Base-by-base conservation (phyloP, 2,888 invertebrate genomes). In the Thecocarcelia acutangulata region DNA sequence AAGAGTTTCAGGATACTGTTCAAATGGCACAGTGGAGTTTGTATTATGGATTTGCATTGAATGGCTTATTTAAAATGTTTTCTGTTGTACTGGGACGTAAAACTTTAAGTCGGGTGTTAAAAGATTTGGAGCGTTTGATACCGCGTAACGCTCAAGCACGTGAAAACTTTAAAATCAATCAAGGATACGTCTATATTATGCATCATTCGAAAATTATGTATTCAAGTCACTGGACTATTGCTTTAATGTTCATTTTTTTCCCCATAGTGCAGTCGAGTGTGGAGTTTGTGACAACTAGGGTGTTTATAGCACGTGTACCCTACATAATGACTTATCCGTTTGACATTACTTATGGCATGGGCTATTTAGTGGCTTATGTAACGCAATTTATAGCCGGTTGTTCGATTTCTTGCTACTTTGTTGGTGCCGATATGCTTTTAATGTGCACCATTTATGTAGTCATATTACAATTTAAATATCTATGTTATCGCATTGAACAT, bases 401-500 rank as follows among this genome's bases (percentile, higher is more conserved):
- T 33, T 52, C 44, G 11, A 8, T 78, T 3, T 84, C 84, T 2
- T 66, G 68, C 19, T 77, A 83, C 13, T 86, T 83, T 76, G n/a
- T 85, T 50, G 85, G 84, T 1, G 63, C 84, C 5, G 86, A 87
- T 82, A 61, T 85, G 19, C 48, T 87, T 13, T 50, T 86, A 0
- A 70, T 84, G 3, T 68, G 82, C 1, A 19, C 68, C 6, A 83
- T 86, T 17, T 83, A 85, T 24, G 19, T 83, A 13, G 72, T 84
- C n/a, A 85, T 84, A 50, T 84, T 86, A 84, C 83, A 87, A 44
- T 86, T 86, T 37, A 54, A 83, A 9, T 85, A 80, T 79, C 66
- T 87, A 17, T 73, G 68, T 1, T 76, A 56, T 8, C 66, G 75
- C 46, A 86, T 87, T 0, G 56, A 33, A 12, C 54, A 83, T 13